Base-by-base conservation (phyloP, 2,888 invertebrate species). In the Dicycla oo region DNA sequence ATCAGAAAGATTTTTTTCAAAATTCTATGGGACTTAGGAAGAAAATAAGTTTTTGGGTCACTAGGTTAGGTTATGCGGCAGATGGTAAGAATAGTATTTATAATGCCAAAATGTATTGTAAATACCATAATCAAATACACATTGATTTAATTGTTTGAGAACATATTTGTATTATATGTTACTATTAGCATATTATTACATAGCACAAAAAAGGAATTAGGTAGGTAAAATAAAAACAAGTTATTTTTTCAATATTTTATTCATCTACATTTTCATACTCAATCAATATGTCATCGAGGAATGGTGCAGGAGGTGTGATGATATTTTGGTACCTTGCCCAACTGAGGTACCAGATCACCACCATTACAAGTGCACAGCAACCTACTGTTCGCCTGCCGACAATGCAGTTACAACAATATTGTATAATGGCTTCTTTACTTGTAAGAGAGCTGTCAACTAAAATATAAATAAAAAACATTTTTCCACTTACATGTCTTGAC, bases 321-420 rank as follows among this genome's bases (percentile, higher is more conserved):
- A 13, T 49, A 49, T 66, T 45, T 45, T 66, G 34, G 38, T 66
- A 30, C 47, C 57, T 34, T 26, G 57, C 57, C 66, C 66, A 66
- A 47, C 45, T 47, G 20, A 66, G 38, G 56, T 66, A 66, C 45
- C 45, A 57, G 38, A 57, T 56, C 8, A 66, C 26, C 23, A n/a
- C n/a, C 56, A 57, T 57, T 23, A 66, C 43, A 57, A 57, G 57
- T 23, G 66, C 66, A 47, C 66, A 66, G 18, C 56, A 56, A 23
- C 66, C 66, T 10, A 66, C 45, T 57, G 66, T 66, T 47, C 49
- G 47, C 20, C 47, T 30, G 20, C 66, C 57, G 18, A 56, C 56
- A 38, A 66, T 66, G 56, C 66, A 66, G 47, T 34, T 56, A 34
- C 57, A 66, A 58, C n/a, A 66, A 49, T 66, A 57, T 38, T 57